phyloP scores from a whole-genome alignment of 2,113 vertebrate species.

The Nothocercus julius region DNA sequence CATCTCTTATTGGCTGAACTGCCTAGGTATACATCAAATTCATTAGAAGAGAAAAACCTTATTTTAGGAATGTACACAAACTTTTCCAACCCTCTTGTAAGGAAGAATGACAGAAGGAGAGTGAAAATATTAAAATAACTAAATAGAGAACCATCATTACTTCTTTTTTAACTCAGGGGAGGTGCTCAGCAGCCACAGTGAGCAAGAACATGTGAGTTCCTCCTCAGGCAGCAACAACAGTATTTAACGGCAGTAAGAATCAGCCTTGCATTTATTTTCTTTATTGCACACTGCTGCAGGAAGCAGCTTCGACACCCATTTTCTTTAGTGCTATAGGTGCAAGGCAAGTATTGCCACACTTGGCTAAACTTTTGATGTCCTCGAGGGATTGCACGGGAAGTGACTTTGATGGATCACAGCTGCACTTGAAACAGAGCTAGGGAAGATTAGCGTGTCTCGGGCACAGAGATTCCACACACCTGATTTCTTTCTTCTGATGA shows the following conservation, averaged over 20 bases:
- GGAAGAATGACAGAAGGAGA: background rate
- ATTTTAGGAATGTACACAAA: background rate
- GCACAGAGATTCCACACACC: slow-evolving; percentile 68
- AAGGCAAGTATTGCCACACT: slow-evolving; percentile 55
- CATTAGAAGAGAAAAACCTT: background rate
- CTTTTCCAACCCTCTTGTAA: background rate
- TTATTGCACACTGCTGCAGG: background rate
- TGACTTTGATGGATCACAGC: slow-evolving; percentile 91
- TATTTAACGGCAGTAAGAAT: background rate
- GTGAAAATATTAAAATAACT: background rate
- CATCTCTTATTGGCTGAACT: background rate
- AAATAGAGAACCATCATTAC: background rate
- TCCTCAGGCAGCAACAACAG: background rate
- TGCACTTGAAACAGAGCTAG: slow-evolving; percentile 77
- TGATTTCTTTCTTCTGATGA: slow-evolving; percentile 82
- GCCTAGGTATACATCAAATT: background rate
- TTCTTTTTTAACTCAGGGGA: background rate
- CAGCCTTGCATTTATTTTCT: background rate
- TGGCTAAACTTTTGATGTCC: slow-evolving; percentile 73
- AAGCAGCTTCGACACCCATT: slow-evolving; percentile 36
- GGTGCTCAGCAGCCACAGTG: background rate
- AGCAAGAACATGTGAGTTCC: background rate
- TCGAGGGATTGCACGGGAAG: slow-evolving; percentile 74
- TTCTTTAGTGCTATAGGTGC: slow-evolving; percentile 75
- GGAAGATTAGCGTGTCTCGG: slow-evolving; percentile 84